phyloP scores from a whole-genome alignment of 2,797 vertebrate species.

The Phoebastria nigripes region DNA sequence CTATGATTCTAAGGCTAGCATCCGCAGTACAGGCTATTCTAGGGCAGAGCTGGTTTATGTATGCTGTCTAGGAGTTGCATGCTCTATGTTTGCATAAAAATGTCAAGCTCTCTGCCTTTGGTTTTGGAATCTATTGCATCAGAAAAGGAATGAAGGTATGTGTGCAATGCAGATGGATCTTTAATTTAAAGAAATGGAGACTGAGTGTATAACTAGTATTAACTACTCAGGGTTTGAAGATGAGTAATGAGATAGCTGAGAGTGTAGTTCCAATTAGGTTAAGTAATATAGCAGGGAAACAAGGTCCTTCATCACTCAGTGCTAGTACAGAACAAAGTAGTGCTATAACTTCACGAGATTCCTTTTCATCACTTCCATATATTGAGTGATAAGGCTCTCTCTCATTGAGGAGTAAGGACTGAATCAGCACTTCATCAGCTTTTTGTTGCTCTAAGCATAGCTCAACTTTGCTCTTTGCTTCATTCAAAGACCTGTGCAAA shows the following conservation, averaged over 20 bases:
- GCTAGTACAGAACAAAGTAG: background rate
- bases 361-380: background rate
- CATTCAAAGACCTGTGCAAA: background rate
- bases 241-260: slow-evolving; percentile 9
- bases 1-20: background rate
- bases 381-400: background rate
- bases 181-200: background rate
- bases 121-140: background rate
- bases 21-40: background rate
- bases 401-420: background rate
- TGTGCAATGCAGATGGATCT: background rate
- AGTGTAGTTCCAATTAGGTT: background rate
- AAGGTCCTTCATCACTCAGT: background rate
- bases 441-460: background rate
- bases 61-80: background rate
- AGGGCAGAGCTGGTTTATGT: background rate
- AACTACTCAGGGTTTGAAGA: background rate
- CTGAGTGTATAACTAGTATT: background rate
- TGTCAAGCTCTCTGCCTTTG: background rate
- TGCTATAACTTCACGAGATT: background rate
- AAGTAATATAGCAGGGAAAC: background rate
- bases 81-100: background rate
- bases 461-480: background rate
- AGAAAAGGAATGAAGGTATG: background rate
- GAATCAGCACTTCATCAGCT: background rate